Evolutionary conservation across 2,888 invertebrate species (phyloP), one percentile per base, ranked within the genome.

Genomic region (Mimumesa dahlbomi): DNA sequence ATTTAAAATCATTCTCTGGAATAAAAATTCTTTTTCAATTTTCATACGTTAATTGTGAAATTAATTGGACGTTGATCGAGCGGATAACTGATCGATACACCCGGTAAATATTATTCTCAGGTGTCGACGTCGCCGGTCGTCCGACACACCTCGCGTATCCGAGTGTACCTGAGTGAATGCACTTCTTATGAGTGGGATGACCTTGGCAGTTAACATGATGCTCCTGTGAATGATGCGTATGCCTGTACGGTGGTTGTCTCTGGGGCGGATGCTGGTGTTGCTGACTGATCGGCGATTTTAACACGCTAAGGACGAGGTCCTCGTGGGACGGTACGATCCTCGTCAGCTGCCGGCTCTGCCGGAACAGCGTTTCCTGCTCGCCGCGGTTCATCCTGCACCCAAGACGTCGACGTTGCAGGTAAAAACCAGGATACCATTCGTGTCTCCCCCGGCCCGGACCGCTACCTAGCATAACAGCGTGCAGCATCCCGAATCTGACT

Each of bases 291-390:
- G 93, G 93, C 61, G 92, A 91, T 82, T 92, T 92, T 61, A 92
- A 90, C 36, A 93, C 93, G 79, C 92, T 92, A 65, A 93, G 89
- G 45, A 93, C 91, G 74, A 93, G 86, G 85, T 92, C 92, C 79
- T 92, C 92, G 62, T 85, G 81, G 49, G 86, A 77, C 13, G 86
- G 82, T 61, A 84, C 83, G 72, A 87, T 82, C 59, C 84, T 75
- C 56, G 84, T 91, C 67, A 93, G 89, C 84, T 92, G 92, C 76
- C 93, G 91, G 78, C 92, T 93, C 84, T 92, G 92, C 78, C 93
- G 90, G 84, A 91, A 93, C 79, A 93, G 89, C 81, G 90, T 91
- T 85, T 93, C 93, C 89, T 93, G 93, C 85, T 93, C 93, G 73
- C 92, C 92, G 68, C 93, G 91, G 90, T 93, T 93, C 93, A 93